phyloP scores from a whole-genome alignment of 1,140 invertebrate genomes.

The Gryllus bimaculatus region DNA sequence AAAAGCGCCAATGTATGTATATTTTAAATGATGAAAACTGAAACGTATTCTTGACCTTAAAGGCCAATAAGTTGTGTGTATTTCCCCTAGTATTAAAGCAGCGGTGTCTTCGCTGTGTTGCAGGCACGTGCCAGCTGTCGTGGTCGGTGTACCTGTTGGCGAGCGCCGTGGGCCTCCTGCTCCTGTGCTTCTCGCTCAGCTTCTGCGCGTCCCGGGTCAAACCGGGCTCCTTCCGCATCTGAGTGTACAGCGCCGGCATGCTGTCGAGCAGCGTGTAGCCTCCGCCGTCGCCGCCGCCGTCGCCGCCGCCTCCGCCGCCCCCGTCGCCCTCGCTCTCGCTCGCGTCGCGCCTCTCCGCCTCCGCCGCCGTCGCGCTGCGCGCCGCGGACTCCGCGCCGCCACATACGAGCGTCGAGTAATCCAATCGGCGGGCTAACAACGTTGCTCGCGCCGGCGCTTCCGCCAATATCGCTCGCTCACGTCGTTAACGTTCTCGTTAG shows the following conservation, averaged over 20 bases:
- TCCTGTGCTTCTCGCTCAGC: constrained; percentile 48
- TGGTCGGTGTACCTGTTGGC: constrained; percentile 52
- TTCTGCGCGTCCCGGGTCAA: constrained; percentile 46
- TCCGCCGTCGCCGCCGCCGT: background rate
- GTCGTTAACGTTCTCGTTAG: too few relatives aligned
- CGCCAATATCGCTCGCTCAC: too few relatives aligned
- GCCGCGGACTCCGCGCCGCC: background rate
- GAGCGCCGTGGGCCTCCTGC: constrained; percentile 41
- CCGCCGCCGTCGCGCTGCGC: background rate
- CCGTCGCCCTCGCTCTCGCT: background rate
- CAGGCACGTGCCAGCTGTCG: constrained; percentile 50
- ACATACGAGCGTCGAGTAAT: too few relatives aligned
- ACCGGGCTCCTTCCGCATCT: constrained; percentile 37
- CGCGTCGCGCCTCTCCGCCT: background rate
- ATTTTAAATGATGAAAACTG: too few relatives aligned
- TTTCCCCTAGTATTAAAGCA: too few relatives aligned
- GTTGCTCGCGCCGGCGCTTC: too few relatives aligned
- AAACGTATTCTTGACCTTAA: too few relatives aligned
- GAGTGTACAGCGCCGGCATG: constrained; percentile 35
- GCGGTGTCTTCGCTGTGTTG: constrained; percentile 26
- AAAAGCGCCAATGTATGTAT: too few relatives aligned
- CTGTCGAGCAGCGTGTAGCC: constrained; percentile 28
- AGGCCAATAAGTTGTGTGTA: too few relatives aligned
- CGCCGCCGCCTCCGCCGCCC: background rate
- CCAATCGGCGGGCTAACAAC: too few relatives aligned